Percentiles rank a stretch among this genome's conserved stretches.
These are phyloP conservation scores for Craseonycteris thonglongyai DNA, from an alignment of 2,113 vertebrate species.

Conservation along the genomic window DNA sequence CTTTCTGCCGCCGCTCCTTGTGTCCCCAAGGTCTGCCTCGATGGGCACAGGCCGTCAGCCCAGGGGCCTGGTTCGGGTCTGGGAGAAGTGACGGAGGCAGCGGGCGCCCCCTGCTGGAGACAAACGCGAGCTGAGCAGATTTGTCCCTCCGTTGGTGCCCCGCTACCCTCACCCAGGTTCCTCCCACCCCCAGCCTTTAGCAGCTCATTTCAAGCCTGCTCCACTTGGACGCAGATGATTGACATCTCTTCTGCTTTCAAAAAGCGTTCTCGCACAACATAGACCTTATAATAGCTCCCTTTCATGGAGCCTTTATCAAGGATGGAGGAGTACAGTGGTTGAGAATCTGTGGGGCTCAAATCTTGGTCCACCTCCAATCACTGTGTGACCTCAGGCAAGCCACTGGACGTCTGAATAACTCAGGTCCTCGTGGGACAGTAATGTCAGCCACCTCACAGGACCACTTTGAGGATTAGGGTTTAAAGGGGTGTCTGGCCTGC, in stretches of 20 bases:
- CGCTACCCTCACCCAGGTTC: no score
- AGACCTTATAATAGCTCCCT: not conserved
- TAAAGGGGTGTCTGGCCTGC: not conserved
- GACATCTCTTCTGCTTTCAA: not conserved
- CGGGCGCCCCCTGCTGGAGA: conserved; percentile 53
- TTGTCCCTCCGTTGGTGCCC: fast-evolving
- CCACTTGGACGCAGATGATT: not conserved
- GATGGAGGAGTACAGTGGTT: not conserved
- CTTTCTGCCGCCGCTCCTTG: not conserved
- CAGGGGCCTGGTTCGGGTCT: not conserved
- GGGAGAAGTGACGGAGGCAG: not conserved
- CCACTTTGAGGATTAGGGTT: not conserved
- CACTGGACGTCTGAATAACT: not conserved
- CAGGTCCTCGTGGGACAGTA: not conserved
- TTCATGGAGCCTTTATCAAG: not conserved
- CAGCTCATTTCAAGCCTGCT: not conserved
- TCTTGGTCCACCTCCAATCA: not conserved
- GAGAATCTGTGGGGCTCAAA: not conserved
- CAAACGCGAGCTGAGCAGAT: not conserved
- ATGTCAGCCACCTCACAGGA: not conserved
- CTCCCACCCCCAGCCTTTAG: not conserved
- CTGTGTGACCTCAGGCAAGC: not conserved
- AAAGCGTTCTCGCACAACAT: not conserved
- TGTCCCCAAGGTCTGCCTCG: not conserved
- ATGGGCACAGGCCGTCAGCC: not conserved